These are phyloP conservation scores for Dolichallabes microphthalmus DNA, from an alignment of 2,113 vertebrate species.

Conservation along the genomic window DNA sequence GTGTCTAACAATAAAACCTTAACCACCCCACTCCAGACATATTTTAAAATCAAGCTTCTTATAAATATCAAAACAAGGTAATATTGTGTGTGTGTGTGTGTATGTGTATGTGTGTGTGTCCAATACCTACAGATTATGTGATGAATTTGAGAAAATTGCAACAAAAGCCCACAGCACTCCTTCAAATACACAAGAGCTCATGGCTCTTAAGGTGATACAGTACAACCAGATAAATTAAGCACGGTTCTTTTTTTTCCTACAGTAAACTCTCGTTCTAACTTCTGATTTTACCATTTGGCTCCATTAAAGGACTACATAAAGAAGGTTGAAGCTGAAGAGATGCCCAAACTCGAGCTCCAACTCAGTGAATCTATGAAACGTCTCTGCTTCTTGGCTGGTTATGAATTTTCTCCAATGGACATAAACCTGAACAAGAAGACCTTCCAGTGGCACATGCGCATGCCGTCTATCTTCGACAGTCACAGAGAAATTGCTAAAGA, in stretches of 20 bases:
- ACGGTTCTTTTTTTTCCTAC: neutral
- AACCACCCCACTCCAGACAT: neutral
- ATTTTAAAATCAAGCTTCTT: neutral
- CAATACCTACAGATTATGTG: constrained; percentile 72
- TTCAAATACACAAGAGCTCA: constrained; percentile 79
- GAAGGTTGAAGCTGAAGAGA: constrained; percentile 70
- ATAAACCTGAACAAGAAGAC: constrained; percentile 76
- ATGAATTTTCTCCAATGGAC: constrained; percentile 73
- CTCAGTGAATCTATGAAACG: constrained; percentile 72
- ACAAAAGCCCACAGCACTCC: constrained; percentile 81
- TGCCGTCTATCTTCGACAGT: constrained; percentile 80
- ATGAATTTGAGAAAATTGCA: constrained; percentile 83
- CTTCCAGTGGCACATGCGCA: constrained; percentile 78
- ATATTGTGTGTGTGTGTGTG: neutral
- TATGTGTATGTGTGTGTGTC: neutral
- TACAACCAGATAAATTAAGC: neutral
- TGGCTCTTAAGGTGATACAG: constrained; percentile 81
- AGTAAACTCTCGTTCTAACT: neutral
- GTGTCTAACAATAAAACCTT: neutral
- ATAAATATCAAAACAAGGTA: neutral
- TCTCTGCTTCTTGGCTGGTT: constrained; percentile 78
- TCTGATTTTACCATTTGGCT: neutral
- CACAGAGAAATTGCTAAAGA: constrained; percentile 76
- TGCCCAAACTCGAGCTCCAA: constrained; percentile 73
- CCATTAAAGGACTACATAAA: constrained; percentile 69